A percentile compares a stretch with the other conserved stretches of the same genome.
Evolutionary conservation across 2,113 vertebrate genomes (phyloP).

Genomic region (Poeciliopsis prolifica): DNA sequence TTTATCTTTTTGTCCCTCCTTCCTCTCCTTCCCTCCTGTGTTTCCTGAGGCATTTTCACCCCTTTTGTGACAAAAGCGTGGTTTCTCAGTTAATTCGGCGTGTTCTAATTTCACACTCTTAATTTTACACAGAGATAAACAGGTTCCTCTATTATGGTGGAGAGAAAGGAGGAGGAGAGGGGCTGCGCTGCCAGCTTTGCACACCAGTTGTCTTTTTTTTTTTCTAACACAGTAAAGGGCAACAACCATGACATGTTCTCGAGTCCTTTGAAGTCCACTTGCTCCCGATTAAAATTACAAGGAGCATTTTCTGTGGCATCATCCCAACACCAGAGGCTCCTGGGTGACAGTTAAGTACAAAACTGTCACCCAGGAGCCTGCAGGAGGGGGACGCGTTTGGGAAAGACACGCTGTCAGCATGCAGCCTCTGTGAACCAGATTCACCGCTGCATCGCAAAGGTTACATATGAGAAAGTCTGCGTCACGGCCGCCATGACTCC

Average conservation of each 20-base stretch:
- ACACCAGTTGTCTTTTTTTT: constrained; percentile 46
- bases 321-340: constrained; percentile 68
- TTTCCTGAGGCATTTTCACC: constrained; percentile 67
- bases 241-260: constrained; percentile 63
- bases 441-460: constrained; percentile 23
- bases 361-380: constrained; percentile 9
- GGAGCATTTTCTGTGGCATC: constrained; percentile 64
- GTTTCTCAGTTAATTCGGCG: constrained; percentile 78
- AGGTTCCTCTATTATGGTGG: constrained; percentile 67
- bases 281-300: constrained; percentile 68
- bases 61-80: constrained; percentile 78
- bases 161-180: constrained; percentile 19
- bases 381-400: constrained; percentile 33
- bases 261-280: constrained; percentile 70
- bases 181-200: constrained; percentile 44
- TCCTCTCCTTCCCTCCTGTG: constrained; percentile 19
- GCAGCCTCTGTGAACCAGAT: constrained; percentile 49
- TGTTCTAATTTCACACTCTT: constrained; percentile 82
- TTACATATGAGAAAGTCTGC: constrained; percentile 14
- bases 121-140: constrained; percentile 80
- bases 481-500: neutral
- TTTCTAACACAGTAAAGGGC: constrained; percentile 57
- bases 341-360: constrained; percentile 65
- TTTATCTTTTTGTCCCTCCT: constrained; percentile 24
- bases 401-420: constrained; percentile 38